Conservation (phyloP, 2,113 vertebrate genomes). For the Chaetura pelagica region DNA sequence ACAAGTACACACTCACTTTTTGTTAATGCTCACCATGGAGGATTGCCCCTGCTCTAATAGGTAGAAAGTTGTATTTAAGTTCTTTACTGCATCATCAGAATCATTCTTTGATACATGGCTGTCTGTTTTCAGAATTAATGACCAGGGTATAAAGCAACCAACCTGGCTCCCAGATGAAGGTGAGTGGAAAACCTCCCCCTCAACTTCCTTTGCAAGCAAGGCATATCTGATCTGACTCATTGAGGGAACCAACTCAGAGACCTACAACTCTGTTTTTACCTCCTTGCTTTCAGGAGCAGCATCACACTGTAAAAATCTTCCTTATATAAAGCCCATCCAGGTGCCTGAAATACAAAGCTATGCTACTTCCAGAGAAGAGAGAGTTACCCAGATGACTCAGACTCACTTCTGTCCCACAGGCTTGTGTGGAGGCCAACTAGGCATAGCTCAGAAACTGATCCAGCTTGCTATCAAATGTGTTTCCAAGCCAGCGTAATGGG, state of each 20-base stretch:
- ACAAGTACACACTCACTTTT: neutral
- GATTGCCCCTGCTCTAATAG: neutral
- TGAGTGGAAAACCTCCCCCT: neutral
- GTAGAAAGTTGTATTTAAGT: neutral
- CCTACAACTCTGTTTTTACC: neutral
- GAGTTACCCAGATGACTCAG: neutral
- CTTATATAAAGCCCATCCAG: neutral
- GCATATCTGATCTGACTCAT: neutral
- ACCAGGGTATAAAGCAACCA: neutral
- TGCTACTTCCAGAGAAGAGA: neutral
- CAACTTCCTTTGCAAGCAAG: neutral
- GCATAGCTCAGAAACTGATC: neutral
- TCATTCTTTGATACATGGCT: neutral
- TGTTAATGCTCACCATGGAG: neutral
- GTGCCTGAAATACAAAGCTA: neutral
- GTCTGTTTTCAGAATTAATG: neutral
- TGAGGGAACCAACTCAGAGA: neutral
- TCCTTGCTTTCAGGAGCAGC: neutral
- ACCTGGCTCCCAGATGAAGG: neutral
- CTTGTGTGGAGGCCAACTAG: neutral
- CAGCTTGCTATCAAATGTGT: neutral
- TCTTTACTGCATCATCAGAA: neutral
- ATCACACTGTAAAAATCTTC: neutral
- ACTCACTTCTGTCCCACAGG: neutral
- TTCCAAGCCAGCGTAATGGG: neutral